Evolutionary conservation across 2,888 invertebrate species (phyloP), one percentile per base, ranked within the genome.

Genomic region (Nemoura dubitans): DNA sequence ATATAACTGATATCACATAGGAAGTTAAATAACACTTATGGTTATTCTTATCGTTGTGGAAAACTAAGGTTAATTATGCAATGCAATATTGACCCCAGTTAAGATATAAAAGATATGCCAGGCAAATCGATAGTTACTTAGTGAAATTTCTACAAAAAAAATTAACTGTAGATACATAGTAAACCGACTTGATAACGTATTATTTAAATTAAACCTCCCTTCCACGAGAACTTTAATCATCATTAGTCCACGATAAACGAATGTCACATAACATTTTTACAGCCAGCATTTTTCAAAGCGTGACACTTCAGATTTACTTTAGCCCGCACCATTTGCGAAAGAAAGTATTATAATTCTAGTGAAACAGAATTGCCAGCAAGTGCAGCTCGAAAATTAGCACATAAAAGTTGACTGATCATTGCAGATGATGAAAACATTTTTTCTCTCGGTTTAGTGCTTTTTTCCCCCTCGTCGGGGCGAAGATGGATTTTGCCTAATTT

Each of bases 401-500:
- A 59, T 59, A 59, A 59, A 59, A 59, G 3, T 59, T 59, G 59
- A 59, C 59, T 59, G 59, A 59, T 59, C 59, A 59, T 59, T 59
- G 59, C 59, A 21, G 59, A 59, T 59, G 59, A 59, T 59, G 59
- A 21, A 21, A 59, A 59, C 59, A 59, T 59, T 59, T 59, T 59
- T 59, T 59, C 59, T 14, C 59, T 59, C 59, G 59, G 59, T 21
- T 59, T 59, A 59, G 59, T 59, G 59, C 21, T 59, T 59, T 59
- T 59, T 59, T 59, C 59, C 59, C 36, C 10, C 59, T 59, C 16
- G 6, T 36, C 2, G 10, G 14, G 59, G 6, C 10, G 59, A 59
- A 59, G 59, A 59, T 59, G 59, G 59, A 59, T 59, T 59, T 59
- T 59, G 59, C 21, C 59, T 59, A 59, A 59, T 59, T 59, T 59